Evolutionary conservation across 2,113 vertebrate genomes (phyloP).

Genomic region (Entelurus aequoreus): DNA sequence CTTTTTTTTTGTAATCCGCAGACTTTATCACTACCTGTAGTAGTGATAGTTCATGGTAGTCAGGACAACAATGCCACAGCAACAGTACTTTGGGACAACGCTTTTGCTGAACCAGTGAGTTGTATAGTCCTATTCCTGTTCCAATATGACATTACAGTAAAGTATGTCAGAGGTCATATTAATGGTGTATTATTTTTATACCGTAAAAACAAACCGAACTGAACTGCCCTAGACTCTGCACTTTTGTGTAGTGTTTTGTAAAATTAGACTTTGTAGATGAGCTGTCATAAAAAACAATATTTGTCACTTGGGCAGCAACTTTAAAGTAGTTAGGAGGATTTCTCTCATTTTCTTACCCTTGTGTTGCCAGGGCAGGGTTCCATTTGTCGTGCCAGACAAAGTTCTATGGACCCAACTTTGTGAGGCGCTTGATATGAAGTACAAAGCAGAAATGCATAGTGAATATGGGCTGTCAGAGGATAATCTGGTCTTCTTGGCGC

Average conservation of each 20-base stretch:
- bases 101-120: conserved; percentile 88
- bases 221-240: not conserved
- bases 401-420: conserved; percentile 86
- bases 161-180: not conserved
- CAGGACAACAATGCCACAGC: conserved; percentile 95
- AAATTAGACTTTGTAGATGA: not conserved
- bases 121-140: not conserved
- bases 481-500: conserved; percentile 86
- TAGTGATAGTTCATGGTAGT: conserved; percentile 93
- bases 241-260: not conserved
- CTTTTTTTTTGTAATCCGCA: conserved; percentile 39
- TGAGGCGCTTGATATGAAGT: conserved; percentile 89
- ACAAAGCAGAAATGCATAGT: conserved; percentile 91
- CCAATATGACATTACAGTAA: not conserved
- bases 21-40: conserved; percentile 91
- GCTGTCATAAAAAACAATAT: too few species aligned
- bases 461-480: conserved; percentile 84
- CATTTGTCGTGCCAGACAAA: conserved; percentile 87
- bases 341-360: not conserved
- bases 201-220: not conserved
- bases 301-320: not conserved
- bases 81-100: conserved; percentile 93
- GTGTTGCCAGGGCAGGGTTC: conserved; percentile 80
- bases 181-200: not conserved
- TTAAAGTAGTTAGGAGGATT: not conserved